Evolutionary conservation across 2,113 vertebrate species (phyloP), one percentile per base, ranked within the genome.

Genomic region (Ammodytes dubius): DNA sequence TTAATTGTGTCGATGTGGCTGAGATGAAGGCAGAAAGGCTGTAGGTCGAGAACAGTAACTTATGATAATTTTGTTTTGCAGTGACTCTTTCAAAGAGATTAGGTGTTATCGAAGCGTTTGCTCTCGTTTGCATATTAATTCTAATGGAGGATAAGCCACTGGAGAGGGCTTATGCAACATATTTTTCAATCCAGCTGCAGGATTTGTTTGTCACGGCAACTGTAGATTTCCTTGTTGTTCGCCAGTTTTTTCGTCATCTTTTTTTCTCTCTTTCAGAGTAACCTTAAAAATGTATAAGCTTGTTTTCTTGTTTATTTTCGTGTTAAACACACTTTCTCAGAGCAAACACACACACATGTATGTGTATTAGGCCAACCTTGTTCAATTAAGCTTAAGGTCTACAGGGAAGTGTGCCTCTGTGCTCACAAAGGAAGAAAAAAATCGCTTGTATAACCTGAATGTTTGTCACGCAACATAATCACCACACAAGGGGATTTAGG

Each of bases 71-170:
- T 58, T 82, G 77, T 76, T 70, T 56, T 66, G 45, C 63, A 66
- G 70, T 86, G 74, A 84, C 81, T 77, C 79, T 85, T 63, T 76
- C 46, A 78, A 67, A 81, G 61, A 80, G 46, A 86, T 87, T 74
- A 70, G 63, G 64, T 47, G 19, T 83, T 83, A 89, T 75, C 85
- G 74, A 70, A 68, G 53, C 50, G 46, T 85, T 83, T 81, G 14
- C 75, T 67, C 67, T 92, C 63, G 84, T 82, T 92, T 90, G 71
- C 42, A 11, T 74, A 58, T 84, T 87, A 79, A 92, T 90, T 82
- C 83, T 59, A 56, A 73, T 70, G 42, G 39, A 78, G 47, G 45
- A 83, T 71, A 49, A 70, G 64, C 42, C 86, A 54, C 60, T 6
- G n/a, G 81, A 82, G 84, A 81, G 45, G 50, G 40, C 53, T 85